These are phyloP conservation scores for Silurus meridionalis DNA, from an alignment of 2,113 vertebrate species.

Conservation along the genomic window DNA sequence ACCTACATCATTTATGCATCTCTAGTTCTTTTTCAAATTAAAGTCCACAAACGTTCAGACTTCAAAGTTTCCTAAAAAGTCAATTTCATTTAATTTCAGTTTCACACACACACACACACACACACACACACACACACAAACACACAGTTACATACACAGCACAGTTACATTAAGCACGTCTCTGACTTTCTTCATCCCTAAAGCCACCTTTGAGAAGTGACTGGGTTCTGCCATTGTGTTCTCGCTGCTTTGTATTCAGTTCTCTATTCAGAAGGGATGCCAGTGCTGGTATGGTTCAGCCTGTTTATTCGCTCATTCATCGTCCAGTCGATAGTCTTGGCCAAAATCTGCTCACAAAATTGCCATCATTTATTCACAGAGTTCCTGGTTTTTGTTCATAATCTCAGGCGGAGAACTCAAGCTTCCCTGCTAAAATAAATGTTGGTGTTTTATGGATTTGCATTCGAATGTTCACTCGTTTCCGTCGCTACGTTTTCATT, in stretches of 20 bases:
- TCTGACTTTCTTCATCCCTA: not conserved
- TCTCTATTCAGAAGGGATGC: too few species aligned
- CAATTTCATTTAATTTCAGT: not conserved
- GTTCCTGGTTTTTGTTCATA: not conserved
- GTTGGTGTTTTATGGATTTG: not conserved
- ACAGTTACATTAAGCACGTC: not conserved
- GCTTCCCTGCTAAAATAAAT: not conserved
- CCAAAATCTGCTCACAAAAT: conserved; percentile 7
- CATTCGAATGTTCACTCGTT: not conserved
- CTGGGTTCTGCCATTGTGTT: not conserved
- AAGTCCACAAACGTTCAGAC: not conserved
- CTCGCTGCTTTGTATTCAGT: conserved; percentile 1
- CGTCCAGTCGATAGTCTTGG: not conserved
- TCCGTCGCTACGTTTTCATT: not conserved
- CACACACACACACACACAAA: too few species aligned
- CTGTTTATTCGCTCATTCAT: not conserved
- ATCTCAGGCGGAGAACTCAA: not conserved
- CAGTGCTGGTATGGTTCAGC: not conserved
- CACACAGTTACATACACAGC: not conserved
- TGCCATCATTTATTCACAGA: conserved; percentile 49
- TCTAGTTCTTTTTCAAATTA: not conserved
- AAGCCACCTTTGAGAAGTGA: conserved; percentile 1
- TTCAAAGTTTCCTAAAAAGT: not conserved
- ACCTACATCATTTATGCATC: too few species aligned
- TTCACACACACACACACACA: too few species aligned